A percentile compares a stretch with the other conserved stretches of the same genome.
Evolutionary conservation across 2,888 invertebrate species (phyloP).

Genomic region (Didymodactylos carnosus): DNA sequence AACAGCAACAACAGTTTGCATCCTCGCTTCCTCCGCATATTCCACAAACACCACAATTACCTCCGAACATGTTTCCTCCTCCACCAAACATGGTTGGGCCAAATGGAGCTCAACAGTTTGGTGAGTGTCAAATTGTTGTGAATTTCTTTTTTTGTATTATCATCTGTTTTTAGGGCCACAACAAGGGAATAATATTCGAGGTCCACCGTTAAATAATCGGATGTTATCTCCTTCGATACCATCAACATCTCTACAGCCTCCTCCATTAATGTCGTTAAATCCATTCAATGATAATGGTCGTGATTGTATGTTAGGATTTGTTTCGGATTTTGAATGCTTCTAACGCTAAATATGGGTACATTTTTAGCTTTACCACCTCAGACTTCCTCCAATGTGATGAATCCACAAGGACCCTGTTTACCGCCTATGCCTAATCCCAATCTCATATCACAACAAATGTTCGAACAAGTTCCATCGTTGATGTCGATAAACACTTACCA

Average conservation of each 20-base stretch:
- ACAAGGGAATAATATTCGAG: background rate
- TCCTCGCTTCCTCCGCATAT: background rate
- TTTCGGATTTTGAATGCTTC: background rate
- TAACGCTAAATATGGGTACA: background rate
- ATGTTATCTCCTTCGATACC: background rate
- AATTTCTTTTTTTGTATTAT: background rate
- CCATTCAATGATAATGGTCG: background rate
- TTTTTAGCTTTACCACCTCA: background rate
- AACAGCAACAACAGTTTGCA: background rate
- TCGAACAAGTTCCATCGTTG: constrained; percentile 17
- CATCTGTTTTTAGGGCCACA: background rate
- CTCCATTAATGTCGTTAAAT: constrained; percentile 9
- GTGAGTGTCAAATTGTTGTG: too few relatives aligned
- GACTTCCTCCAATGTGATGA: too few relatives aligned
- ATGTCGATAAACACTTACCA: background rate
- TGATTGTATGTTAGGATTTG: background rate
- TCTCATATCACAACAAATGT: constrained; percentile 43
- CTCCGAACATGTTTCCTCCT: background rate
- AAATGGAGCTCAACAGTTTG: background rate
- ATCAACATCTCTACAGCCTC: constrained; percentile 9
- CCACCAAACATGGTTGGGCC: background rate
- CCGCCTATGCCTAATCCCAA: constrained; percentile 11
- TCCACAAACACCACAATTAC: background rate
- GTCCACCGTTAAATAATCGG: background rate
- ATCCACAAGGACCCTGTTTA: too few relatives aligned